These are phyloP conservation scores for Dryococelus australis DNA, from an alignment of 2,888 invertebrate genomes.

Conservation along the genomic window DNA sequence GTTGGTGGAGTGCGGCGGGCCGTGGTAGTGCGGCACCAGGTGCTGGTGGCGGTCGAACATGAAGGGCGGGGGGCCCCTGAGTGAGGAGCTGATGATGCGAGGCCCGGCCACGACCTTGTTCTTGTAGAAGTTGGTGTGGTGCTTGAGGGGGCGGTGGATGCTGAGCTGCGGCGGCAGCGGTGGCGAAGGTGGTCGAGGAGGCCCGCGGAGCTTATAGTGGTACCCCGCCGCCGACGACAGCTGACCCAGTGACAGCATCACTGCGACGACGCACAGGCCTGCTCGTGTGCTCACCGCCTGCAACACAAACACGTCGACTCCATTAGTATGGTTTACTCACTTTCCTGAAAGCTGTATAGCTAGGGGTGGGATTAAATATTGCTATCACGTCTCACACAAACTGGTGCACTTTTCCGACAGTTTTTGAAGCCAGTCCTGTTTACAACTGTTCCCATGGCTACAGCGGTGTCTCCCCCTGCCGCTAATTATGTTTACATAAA, in stretches of 20 bases:
- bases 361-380: too few species aligned
- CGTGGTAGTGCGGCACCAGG: slow-evolving; percentile 44
- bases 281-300: neutral
- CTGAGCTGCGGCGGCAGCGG: slow-evolving; percentile 50
- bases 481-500: too few species aligned
- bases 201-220: slow-evolving; percentile 56
- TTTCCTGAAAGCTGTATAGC: too few species aligned
- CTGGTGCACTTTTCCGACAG: too few species aligned
- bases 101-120: slow-evolving; percentile 50
- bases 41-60: slow-evolving; percentile 51
- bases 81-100: slow-evolving; percentile 53
- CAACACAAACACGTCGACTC: neutral
- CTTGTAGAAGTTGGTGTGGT: slow-evolving; percentile 4
- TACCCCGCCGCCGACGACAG: slow-evolving; percentile 17
- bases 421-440: too few species aligned
- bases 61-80: slow-evolving; percentile 55
- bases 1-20: slow-evolving; percentile 45
- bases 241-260: neutral
- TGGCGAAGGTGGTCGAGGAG: slow-evolving; percentile 54
- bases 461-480: too few species aligned
- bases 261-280: neutral
- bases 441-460: too few species aligned
- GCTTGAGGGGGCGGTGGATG: neutral
- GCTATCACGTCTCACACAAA: too few species aligned
- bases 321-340: too few species aligned